These are phyloP conservation scores for Opisthograptis luteolata DNA, from an alignment of 2,888 invertebrate species.

Conservation along the genomic window DNA sequence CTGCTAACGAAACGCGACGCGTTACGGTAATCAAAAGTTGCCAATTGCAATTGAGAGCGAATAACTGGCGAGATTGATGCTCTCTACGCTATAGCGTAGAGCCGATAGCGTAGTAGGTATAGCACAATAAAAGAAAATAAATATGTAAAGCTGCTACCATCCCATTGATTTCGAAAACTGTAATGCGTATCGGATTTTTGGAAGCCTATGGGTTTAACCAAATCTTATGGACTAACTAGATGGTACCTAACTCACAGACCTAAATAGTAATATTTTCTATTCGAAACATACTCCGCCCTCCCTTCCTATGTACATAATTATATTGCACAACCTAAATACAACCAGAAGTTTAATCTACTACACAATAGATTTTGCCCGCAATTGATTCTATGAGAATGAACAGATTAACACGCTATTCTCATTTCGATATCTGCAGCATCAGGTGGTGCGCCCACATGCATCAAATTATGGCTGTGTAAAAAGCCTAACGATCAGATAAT, in stretches of 20 bases:
- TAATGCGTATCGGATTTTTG: not conserved
- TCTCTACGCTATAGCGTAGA: conserved; percentile 6
- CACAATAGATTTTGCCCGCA: not conserved
- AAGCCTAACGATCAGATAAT: conserved; percentile 17
- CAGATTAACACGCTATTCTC: conserved; percentile 14
- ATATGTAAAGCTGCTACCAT: no score
- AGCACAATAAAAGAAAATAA: no score
- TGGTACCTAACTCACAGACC: no score
- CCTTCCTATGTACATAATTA: no score
- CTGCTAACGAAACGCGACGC: conserved; percentile 15
- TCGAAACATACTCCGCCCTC: no score
- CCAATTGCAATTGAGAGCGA: conserved; percentile 22
- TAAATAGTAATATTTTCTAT: no score
- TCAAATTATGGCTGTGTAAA: conserved; percentile 3
- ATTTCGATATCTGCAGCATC: conserved; percentile 4
- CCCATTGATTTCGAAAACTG: not conserved
- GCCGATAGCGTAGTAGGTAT: no score
- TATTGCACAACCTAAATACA: no score
- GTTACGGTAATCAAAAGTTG: conserved; percentile 5
- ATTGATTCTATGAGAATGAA: not conserved
- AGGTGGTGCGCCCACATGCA: not conserved
- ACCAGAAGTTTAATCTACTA: no score
- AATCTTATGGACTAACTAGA: no score
- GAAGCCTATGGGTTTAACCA: no score
- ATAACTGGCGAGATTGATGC: conserved; percentile 27